A percentile compares a stretch with the other conserved stretches of the same genome.
phyloP scores from a whole-genome alignment of 1,140 invertebrate species.

The Panonychus citri region DNA sequence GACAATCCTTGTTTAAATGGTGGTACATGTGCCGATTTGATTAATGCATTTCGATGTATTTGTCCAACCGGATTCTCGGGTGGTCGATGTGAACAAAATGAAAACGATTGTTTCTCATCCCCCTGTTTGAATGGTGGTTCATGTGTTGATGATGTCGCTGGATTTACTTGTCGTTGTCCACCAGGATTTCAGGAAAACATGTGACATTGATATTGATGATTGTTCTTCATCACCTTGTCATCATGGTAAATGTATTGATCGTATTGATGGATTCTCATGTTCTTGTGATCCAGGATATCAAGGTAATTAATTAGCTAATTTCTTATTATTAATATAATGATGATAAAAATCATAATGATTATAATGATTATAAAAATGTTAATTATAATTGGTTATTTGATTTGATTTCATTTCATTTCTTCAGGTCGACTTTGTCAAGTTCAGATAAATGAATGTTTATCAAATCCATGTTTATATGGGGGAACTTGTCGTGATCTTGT shows the following conservation, averaged over 20 bases:
- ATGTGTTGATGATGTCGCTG: conserved; percentile 34
- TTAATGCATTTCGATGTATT: conserved; percentile 36
- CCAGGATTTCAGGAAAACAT: conserved; percentile 67
- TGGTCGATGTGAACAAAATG: conserved; percentile 46
- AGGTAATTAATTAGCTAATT: conserved; percentile 19
- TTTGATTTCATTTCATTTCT: too few relatives aligned
- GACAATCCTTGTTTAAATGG: conserved; percentile 59
- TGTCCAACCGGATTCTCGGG: conserved; percentile 48
- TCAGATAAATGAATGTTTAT: conserved; percentile 50
- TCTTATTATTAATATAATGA: too few relatives aligned
- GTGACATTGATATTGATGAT: conserved; percentile 51
- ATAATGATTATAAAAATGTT: too few relatives aligned
- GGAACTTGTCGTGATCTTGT: conserved; percentile 16
- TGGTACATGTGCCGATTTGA: conserved; percentile 81
- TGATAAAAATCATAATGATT: too few relatives aligned
- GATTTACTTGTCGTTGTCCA: conserved; percentile 45
- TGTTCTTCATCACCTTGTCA: conserved; percentile 40
- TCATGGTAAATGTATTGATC: conserved; percentile 28
- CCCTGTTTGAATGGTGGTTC: conserved; percentile 50
- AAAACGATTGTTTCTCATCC: conserved; percentile 57
- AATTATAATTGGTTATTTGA: too few relatives aligned
- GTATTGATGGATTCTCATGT: conserved; percentile 36
- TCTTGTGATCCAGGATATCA: conserved; percentile 44
- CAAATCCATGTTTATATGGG: conserved; percentile 36
- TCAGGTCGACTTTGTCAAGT: conserved; percentile 64